Conservation (phyloP, 2,113 vertebrate genomes). For the Equus przewalskii region DNA sequence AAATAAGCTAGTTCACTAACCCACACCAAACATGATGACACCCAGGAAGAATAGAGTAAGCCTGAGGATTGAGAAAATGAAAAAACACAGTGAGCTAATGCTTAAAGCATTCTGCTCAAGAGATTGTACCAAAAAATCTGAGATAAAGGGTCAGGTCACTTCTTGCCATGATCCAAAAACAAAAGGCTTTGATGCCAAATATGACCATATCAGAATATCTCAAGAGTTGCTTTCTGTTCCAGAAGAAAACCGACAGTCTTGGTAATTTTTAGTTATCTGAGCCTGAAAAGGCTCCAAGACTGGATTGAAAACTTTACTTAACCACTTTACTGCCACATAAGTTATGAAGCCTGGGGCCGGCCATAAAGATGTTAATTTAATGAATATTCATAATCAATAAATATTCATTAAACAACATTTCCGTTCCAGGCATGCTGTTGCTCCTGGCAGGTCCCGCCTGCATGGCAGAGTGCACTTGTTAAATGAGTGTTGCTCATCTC, state of each 20-base stretch:
- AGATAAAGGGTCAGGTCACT: not conserved
- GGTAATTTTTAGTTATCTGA: slow-evolving; percentile 59
- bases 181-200: not conserved
- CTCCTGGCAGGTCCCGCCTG: slow-evolving; percentile 86
- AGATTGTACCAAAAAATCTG: not conserved
- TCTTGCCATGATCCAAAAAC: not conserved
- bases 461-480: slow-evolving; percentile 88
- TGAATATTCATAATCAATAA: slow-evolving; percentile 88
- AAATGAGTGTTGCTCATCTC: slow-evolving; percentile 86
- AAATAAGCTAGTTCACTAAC: not conserved
- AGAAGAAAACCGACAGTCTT: slow-evolving; percentile 40
- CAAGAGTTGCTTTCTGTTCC: not conserved
- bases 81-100: not conserved
- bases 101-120: not conserved
- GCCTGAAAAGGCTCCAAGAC: slow-evolving; percentile 64
- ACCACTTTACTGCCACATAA: slow-evolving; percentile 72
- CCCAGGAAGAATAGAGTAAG: not conserved
- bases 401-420: slow-evolving; percentile 87
- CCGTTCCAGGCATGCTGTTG: slow-evolving; percentile 82
- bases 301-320: slow-evolving; percentile 79
- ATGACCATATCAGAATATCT: slow-evolving; percentile 21
- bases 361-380: slow-evolving; percentile 86
- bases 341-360: slow-evolving; percentile 72
- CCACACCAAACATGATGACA: not conserved
- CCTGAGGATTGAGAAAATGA: not conserved